Evolutionary conservation across 2,113 vertebrate species (phyloP).

Genomic region (Macquaria australasica): DNA sequence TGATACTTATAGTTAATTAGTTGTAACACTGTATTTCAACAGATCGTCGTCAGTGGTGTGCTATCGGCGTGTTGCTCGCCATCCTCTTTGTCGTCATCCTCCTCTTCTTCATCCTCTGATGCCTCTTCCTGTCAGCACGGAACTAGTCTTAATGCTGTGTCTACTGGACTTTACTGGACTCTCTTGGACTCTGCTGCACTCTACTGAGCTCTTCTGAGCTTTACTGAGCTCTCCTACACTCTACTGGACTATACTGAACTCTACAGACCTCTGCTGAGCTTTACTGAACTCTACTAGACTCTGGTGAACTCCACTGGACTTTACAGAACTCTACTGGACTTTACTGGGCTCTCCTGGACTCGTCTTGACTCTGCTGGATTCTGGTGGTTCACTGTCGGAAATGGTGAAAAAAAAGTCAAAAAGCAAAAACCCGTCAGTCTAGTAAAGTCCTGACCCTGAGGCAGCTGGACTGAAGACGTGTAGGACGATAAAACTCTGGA

Average conservation of each 20-base stretch:
- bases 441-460: background rate
- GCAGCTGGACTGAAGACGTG: background rate
- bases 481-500: background rate
- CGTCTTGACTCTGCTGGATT: background rate
- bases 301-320: background rate
- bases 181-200: background rate
- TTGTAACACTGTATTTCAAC: constrained; percentile 22
- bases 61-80: constrained; percentile 90
- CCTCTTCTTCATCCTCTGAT: constrained; percentile 91
- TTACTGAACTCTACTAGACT: background rate
- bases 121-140: background rate
- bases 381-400: background rate
- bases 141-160: constrained; percentile 14
- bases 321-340: background rate
- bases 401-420: background rate
- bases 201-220: background rate
- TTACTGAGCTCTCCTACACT: background rate
- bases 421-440: background rate
- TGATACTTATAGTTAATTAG: no score
- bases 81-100: constrained; percentile 92
- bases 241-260: background rate
- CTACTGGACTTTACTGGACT: background rate
- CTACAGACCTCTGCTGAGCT: background rate
- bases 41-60: constrained; percentile 99
- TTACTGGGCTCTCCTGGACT: background rate